Evolutionary conservation across 2,113 vertebrate species (phyloP).

Genomic region (Narcine bancroftii): DNA sequence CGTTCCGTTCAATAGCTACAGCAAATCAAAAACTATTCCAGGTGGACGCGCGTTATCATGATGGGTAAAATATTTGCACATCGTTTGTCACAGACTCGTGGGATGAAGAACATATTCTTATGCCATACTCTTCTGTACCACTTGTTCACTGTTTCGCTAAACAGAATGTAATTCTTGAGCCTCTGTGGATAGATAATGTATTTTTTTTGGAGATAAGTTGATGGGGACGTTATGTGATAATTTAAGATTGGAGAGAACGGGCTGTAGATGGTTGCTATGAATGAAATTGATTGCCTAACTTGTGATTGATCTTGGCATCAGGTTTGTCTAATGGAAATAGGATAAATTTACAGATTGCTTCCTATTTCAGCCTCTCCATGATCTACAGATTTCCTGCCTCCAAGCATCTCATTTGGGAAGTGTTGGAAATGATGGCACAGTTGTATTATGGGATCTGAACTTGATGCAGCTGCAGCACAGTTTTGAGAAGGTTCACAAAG

Average conservation of each 20-base stretch:
- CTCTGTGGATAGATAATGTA: neutral
- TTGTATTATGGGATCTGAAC: slow-evolving; percentile 34
- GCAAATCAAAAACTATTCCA: neutral
- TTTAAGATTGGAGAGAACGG: neutral
- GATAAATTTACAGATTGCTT: neutral
- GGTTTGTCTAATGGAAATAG: neutral
- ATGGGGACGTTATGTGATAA: neutral
- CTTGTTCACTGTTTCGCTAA: too few species aligned
- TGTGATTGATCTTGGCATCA: neutral
- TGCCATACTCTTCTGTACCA: too few species aligned
- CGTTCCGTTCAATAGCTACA: neutral
- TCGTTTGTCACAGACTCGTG: too few species aligned
- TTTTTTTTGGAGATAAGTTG: neutral
- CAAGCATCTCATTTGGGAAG: slow-evolving; percentile 20
- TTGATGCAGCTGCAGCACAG: neutral
- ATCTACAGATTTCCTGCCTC: slow-evolving; percentile 26
- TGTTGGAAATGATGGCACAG: slow-evolving; percentile 8
- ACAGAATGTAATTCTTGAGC: neutral
- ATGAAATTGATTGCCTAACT: neutral
- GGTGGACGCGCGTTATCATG: too few species aligned
- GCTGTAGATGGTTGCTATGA: too few species aligned
- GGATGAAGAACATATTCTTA: neutral
- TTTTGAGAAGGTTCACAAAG: slow-evolving; percentile 23
- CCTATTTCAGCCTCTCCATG: slow-evolving; percentile 29
- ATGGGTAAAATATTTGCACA: too few species aligned